Conservation (phyloP, 2,888 invertebrate species). For the Dorcus parallelipipedus region DNA sequence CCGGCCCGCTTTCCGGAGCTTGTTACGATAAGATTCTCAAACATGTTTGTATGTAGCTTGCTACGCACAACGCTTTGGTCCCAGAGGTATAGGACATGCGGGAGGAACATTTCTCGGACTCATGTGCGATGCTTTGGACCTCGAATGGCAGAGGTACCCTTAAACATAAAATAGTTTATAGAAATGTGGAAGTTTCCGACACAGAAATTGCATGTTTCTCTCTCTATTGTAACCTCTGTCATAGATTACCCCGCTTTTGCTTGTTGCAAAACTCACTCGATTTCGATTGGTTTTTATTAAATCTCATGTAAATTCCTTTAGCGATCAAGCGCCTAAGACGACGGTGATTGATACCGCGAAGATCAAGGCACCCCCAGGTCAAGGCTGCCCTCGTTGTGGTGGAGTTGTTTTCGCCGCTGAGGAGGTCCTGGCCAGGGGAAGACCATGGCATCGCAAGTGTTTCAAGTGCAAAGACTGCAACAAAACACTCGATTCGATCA, state of each 20-base stretch:
- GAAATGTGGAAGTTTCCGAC: constrained; percentile 2
- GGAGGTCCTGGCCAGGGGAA: constrained; percentile 85
- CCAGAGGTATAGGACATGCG: constrained; percentile 90
- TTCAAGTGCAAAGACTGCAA: constrained; percentile 91
- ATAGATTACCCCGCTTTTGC: constrained; percentile 19
- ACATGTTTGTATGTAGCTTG: constrained; percentile 62
- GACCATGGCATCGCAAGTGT: constrained; percentile 90
- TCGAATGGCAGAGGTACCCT: constrained; percentile 70
- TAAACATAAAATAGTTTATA: background rate
- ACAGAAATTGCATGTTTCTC: background rate
- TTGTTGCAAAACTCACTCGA: background rate
- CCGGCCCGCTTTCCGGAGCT: background rate
- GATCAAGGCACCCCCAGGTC: constrained; percentile 78
- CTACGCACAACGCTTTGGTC: constrained; percentile 94
- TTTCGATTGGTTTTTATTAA: background rate
- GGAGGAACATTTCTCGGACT: constrained; percentile 81
- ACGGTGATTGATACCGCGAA: constrained; percentile 75
- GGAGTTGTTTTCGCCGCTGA: constrained; percentile 93
- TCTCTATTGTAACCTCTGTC: constrained; percentile 21
- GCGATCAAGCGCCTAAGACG: constrained; percentile 74
- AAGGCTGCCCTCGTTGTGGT: constrained; percentile 87
- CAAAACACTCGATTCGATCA: constrained; percentile 92
- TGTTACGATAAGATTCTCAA: background rate
- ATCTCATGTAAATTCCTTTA: constrained; percentile 37
- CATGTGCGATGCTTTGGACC: constrained; percentile 80